A percentile compares a stretch with the other conserved stretches of the same genome.
Conservation (phyloP, 2,888 invertebrate species). For the Dynastes grantii region DNA sequence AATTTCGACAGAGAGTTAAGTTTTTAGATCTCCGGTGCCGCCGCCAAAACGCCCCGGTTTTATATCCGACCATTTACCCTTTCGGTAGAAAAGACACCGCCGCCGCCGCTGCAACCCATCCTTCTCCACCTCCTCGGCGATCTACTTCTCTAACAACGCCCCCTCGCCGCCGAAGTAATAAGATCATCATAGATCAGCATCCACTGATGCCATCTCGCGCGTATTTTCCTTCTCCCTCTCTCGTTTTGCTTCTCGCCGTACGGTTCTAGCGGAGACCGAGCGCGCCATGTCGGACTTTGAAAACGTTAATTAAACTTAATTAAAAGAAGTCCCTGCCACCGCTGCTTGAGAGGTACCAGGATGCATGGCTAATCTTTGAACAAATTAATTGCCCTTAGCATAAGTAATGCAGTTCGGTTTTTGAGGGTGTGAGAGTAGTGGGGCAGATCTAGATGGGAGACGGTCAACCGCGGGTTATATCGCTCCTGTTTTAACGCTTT, state of each 20-base stretch:
- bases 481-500: constrained; percentile 21
- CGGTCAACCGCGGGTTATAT: background rate
- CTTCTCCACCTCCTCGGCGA: constrained; percentile 29
- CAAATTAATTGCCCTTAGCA: constrained; percentile 71
- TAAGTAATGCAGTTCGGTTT: constrained; percentile 66
- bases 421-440: constrained; percentile 32
- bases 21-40: constrained; percentile 65
- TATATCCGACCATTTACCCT: constrained; percentile 46
- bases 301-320: constrained; percentile 73
- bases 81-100: constrained; percentile 29
- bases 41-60: constrained; percentile 56
- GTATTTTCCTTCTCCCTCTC: constrained; percentile 47
- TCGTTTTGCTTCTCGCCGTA: constrained; percentile 51
- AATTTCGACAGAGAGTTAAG: constrained; percentile 62
- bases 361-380: constrained; percentile 71
- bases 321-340: constrained; percentile 68
- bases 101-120: constrained; percentile 5
- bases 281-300: constrained; percentile 70
- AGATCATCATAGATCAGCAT: constrained; percentile 65
- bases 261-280: constrained; percentile 59
- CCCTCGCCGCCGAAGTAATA: constrained; percentile 61
- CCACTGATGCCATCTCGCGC: constrained; percentile 42
- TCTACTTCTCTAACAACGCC: constrained; percentile 55
- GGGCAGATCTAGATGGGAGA: background rate
- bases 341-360: constrained; percentile 66